Conservation (phyloP, 2,113 vertebrate species). For the Apodemus sylvaticus region DNA sequence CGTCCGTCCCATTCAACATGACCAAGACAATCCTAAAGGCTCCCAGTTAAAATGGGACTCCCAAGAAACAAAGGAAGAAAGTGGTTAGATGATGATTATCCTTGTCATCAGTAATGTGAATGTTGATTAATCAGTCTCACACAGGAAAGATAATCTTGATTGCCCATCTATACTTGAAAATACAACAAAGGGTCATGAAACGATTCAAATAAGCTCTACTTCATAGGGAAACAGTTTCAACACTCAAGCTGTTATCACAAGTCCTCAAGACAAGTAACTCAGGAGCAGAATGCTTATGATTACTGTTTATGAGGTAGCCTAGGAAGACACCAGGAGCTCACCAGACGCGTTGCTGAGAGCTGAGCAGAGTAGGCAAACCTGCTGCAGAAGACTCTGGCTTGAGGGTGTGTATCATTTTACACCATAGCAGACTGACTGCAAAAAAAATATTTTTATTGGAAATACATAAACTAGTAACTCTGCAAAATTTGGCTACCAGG, state of each 20-base stretch:
- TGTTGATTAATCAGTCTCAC: slow-evolving; percentile 43
- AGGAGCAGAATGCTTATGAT: slow-evolving; percentile 55
- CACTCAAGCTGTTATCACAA: slow-evolving; percentile 55
- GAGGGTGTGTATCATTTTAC: slow-evolving; percentile 42
- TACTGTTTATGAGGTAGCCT: slow-evolving; percentile 61
- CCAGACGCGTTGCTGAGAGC: slow-evolving; percentile 39
- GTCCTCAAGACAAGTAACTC: slow-evolving; percentile 66
- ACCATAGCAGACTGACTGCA: neutral
- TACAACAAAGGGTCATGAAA: slow-evolving; percentile 51
- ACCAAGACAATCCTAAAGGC: neutral
- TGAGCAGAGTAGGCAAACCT: slow-evolving; percentile 38
- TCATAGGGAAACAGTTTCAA: slow-evolving; percentile 60
- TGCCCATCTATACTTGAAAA: slow-evolving; percentile 56
- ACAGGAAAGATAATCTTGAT: slow-evolving; percentile 51
- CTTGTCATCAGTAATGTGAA: neutral
- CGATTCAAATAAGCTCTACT: slow-evolving; percentile 56
- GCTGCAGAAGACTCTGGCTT: slow-evolving; percentile 4
- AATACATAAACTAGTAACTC: slow-evolving; percentile 33
- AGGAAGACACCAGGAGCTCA: slow-evolving; percentile 15
- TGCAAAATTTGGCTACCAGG: slow-evolving; percentile 45
- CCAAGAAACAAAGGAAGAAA: neutral
- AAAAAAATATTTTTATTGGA: slow-evolving; percentile 67
- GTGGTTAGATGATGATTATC: neutral
- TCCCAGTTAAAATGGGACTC: slow-evolving; percentile 16
- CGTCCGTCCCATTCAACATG: neutral